These are phyloP conservation scores for Ceryle rudis DNA, from an alignment of 2,797 vertebrate species.

Conservation along the genomic window DNA sequence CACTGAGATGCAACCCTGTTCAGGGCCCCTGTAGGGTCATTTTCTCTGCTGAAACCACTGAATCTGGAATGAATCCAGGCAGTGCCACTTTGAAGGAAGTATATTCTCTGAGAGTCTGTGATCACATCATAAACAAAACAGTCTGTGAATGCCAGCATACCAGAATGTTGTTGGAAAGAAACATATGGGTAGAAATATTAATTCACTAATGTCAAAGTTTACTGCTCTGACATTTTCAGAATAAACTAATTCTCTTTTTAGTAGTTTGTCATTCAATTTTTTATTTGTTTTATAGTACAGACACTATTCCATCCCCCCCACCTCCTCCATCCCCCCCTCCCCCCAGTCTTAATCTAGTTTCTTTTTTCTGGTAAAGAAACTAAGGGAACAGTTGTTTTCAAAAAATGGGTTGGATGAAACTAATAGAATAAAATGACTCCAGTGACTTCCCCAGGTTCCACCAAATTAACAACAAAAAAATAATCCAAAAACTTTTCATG, in stretches of 20 bases:
- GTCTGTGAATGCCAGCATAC: slow-evolving; percentile 11
- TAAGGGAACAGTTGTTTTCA: background rate
- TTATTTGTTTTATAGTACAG: background rate
- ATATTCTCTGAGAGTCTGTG: background rate
- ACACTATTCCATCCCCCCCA: background rate
- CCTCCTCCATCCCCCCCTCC: rapidly evolving
- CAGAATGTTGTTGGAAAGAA: slow-evolving; percentile 56
- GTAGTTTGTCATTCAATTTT: background rate
- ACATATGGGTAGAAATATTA: slow-evolving; percentile 50
- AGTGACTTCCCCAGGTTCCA: background rate
- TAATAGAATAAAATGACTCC: background rate
- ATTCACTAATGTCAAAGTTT: slow-evolving; percentile 2
- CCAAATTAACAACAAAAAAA: background rate
- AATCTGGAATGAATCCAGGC: slow-evolving; percentile 16
- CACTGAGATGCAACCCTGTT: background rate
- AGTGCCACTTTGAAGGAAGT: slow-evolving; percentile 23
- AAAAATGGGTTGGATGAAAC: background rate
- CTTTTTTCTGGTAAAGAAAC: too few relatives aligned
- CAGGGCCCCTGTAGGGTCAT: background rate
- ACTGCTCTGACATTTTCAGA: background rate
- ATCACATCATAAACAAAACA: slow-evolving; percentile 35
- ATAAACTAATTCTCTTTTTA: background rate
- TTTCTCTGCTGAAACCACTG: background rate
- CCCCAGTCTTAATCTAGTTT: too few relatives aligned
- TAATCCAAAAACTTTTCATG: background rate